These are phyloP conservation scores for Melanotaenia trifasciata DNA, from an alignment of 2,797 vertebrate species.

Conservation along the genomic window DNA sequence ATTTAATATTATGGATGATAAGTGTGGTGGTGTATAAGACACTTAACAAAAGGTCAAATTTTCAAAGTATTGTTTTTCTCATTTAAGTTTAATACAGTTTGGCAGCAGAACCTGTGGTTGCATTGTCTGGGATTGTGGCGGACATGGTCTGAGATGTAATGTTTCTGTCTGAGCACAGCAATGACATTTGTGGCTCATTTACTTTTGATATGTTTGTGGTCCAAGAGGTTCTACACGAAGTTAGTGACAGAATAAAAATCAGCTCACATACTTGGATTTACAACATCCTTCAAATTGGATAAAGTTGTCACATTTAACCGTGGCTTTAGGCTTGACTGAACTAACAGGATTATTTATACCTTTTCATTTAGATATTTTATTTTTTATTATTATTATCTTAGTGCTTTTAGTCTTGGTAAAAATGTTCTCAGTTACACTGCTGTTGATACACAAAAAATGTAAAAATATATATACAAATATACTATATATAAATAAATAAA, in stretches of 20 bases:
- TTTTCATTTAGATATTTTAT: not conserved
- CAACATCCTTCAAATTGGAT: not conserved
- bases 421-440: too few relatives aligned
- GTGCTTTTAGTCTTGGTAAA: not conserved
- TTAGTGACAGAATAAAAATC: constrained; percentile 21
- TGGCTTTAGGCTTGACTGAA: not conserved
- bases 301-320: not conserved
- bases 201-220: constrained; percentile 27
- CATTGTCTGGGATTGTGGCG: constrained; percentile 17
- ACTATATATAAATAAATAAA: too few relatives aligned
- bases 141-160: constrained; percentile 36
- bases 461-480: too few relatives aligned
- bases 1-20: too few relatives aligned
- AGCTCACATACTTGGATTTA: constrained; percentile 16
- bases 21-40: too few relatives aligned
- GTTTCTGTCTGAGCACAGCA: constrained; percentile 23
- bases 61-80: constrained; percentile 29
- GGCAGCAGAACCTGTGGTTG: constrained; percentile 17
- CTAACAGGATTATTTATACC: too few relatives aligned
- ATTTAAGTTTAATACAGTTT: constrained; percentile 24
- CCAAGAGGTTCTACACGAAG: not conserved
- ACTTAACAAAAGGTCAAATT: constrained; percentile 18
- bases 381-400: not conserved
- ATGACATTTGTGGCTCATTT: constrained; percentile 38
- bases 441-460: too few relatives aligned